Percentiles rank a stretch among this genome's conserved stretches.
Conservation (phyloP, 2,888 invertebrate genomes). For the Pterostichus madidus region DNA sequence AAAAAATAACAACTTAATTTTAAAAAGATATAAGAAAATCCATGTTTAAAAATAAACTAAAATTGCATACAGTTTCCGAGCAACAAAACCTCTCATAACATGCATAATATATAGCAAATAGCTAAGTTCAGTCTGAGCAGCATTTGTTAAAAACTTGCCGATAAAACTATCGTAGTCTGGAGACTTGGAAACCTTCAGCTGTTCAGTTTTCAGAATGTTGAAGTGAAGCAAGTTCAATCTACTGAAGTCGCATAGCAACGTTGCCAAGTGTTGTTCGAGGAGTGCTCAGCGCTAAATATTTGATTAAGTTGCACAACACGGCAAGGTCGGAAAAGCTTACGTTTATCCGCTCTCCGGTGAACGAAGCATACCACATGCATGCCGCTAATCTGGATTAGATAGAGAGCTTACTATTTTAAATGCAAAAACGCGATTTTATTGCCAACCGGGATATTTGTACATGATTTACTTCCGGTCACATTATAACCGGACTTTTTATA, state of each 20-base stretch:
- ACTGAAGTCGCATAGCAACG: neutral
- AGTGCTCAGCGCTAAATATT: slow-evolving; percentile 36
- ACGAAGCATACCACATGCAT: slow-evolving; percentile 22
- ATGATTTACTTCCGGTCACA: slow-evolving; percentile 34
- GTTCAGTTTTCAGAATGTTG: neutral
- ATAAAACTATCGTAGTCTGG: slow-evolving; percentile 38
- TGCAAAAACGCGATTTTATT: slow-evolving; percentile 34
- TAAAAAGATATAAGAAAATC: too few species aligned
- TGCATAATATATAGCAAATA: too few species aligned
- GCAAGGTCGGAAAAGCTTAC: slow-evolving; percentile 8
- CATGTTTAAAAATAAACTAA: too few species aligned
- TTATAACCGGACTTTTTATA: slow-evolving; percentile 16
- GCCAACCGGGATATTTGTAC: slow-evolving; percentile 9
- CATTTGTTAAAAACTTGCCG: slow-evolving; percentile 15
- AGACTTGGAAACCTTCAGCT: slow-evolving; percentile 2
- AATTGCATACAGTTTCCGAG: too few species aligned
- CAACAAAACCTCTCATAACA: too few species aligned
- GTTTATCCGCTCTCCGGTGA: neutral
- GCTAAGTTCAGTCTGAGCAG: neutral
- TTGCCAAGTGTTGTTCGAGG: slow-evolving; percentile 43
- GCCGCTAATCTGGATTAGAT: slow-evolving; percentile 43
- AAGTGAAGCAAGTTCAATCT: slow-evolving; percentile 32
- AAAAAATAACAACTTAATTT: too few species aligned
- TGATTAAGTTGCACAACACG: slow-evolving; percentile 32
- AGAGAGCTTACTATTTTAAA: slow-evolving; percentile 20